Evolutionary conservation across 2,797 vertebrate species (phyloP), one percentile per base, ranked within the genome.

Genomic region (Mastacembelus armatus): DNA sequence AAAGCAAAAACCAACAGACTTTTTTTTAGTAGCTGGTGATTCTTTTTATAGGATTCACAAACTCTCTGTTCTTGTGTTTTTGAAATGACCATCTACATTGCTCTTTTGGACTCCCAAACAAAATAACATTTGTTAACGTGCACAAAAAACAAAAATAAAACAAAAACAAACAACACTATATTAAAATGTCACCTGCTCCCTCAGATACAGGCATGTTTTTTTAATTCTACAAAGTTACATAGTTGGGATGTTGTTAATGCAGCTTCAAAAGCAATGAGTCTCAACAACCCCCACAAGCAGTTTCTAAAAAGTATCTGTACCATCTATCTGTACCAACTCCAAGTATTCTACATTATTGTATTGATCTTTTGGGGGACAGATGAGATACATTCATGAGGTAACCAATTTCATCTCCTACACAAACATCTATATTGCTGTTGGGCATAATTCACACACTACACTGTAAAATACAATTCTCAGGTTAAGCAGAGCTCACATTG

Each of bases 161-260:
- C 49, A 82, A 49, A 77, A 80, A 57, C 42, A 73, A 76, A 84
- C 38, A 88, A 71, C 54, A 82, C 76, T 70, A 85, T 79, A 71
- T 87, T 83, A 79, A 79, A 87, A 91, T 91, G 90, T 87, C 89
- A 91, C 77, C 88, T 86, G 89, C 59, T 90, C 74, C 68, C 59
- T n/a, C 67, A 64, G 64, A 80, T 60, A 85, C 90, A 92, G 86
- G 81, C 71, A 64, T 74, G 50, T 62, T 68, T 66, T 74, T 39
- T 54, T 35, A 29, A 71, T 80, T 63, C 85, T 88, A 83, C 76
- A 58, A 77, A 70, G 26, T 61, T 81, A 85, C 74, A 81, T 55
- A 48, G 54, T 62, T 43, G 71, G 74, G 79, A 83, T 51, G 70
- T 66, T 47, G 44, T 71, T 78, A 78, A 78, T 76, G 78, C 69